Conservation (phyloP, 2,888 invertebrate genomes). For the Tenthredo amoena region DNA sequence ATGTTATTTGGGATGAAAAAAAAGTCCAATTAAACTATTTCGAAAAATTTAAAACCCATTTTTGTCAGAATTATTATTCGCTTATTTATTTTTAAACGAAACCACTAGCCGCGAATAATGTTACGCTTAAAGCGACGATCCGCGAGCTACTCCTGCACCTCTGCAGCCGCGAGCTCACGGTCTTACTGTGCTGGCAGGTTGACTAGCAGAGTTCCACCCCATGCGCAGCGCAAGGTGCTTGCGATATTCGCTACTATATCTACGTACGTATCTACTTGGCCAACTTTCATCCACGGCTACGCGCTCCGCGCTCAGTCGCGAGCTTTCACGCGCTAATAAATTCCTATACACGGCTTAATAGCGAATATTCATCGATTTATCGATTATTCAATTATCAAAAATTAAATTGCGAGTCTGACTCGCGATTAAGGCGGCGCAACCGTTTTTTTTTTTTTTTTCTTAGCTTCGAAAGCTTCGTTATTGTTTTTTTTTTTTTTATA, state of each 20-base stretch:
- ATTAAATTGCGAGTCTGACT: not conserved
- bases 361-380: not conserved
- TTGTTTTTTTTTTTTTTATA: not conserved
- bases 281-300: conserved; percentile 2
- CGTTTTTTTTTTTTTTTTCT: not conserved
- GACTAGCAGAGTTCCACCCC: conserved; percentile 19
- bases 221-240: not conserved
- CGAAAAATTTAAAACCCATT: not conserved
- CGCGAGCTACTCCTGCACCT: conserved; percentile 23
- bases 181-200: conserved; percentile 11
- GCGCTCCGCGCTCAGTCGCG: not conserved
- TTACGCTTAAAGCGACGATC: not conserved
- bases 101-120: not conserved
- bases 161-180: conserved; percentile 10
- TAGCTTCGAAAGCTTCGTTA: not conserved
- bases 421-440: not conserved
- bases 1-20: not conserved
- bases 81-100: not conserved
- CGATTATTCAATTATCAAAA: not conserved
- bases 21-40: not conserved
- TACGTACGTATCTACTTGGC: not conserved
- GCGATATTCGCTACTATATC: not conserved
- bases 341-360: not conserved
- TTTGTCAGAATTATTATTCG: not conserved
- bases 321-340: not conserved